Evolutionary conservation across 2,888 invertebrate species (phyloP).

Genomic region (Calameuta filiformis): DNA sequence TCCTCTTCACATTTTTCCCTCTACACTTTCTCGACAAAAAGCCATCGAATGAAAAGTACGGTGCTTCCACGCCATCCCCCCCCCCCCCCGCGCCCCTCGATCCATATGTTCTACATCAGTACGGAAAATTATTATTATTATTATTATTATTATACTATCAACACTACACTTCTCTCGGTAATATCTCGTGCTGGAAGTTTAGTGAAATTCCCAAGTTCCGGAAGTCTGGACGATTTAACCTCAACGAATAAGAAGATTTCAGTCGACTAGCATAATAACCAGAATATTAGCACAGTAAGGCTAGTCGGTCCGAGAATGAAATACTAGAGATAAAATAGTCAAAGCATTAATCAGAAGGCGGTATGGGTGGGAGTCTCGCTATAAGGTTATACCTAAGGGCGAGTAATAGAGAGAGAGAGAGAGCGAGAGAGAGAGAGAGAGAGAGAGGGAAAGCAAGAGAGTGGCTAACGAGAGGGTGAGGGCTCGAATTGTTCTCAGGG

Average conservation of each 20-base stretch:
- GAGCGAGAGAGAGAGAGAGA: slow-evolving; percentile 2
- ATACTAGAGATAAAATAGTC: slow-evolving; percentile 39
- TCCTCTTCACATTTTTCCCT: not conserved
- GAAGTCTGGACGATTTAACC: not conserved
- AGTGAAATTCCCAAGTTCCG: not conserved
- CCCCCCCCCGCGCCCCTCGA: not conserved
- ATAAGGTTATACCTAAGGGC: not conserved
- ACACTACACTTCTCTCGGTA: not conserved
- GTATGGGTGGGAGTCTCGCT: slow-evolving; percentile 5
- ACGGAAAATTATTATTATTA: not conserved
- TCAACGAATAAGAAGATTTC: not conserved
- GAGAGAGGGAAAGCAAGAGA: slow-evolving; percentile 28
- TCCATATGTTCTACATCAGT: not conserved
- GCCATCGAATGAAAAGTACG: not conserved
- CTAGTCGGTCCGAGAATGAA: not conserved
- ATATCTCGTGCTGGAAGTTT: not conserved
- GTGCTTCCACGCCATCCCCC: not conserved
- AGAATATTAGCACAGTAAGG: not conserved
- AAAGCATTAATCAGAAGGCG: slow-evolving; percentile 53
- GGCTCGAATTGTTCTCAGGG: slow-evolving; percentile 52
- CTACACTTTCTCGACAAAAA: not conserved
- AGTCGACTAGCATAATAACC: not conserved
- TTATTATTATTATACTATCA: not conserved
- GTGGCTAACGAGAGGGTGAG: slow-evolving; percentile 32
- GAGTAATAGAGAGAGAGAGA: not conserved